Base-by-base conservation (phyloP, 2,113 vertebrate species). In the Brachypodius melanocephalos region DNA sequence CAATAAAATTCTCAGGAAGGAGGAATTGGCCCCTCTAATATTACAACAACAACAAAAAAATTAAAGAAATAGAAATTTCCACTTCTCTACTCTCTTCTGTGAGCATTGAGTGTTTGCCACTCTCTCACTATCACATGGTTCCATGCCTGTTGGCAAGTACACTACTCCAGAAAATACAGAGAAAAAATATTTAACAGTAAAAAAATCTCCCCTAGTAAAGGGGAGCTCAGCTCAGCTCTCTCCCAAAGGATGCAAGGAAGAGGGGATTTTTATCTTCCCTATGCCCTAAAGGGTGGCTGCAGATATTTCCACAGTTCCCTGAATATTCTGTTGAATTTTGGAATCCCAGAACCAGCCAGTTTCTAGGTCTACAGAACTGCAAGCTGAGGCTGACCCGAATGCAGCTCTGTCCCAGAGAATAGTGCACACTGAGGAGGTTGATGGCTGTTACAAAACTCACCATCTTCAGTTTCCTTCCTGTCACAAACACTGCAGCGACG, bases 201-300 rank as follows among this genome's bases (percentile, higher is more conserved):
- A 67, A 40, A 78, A 16, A 58, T 42, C 28, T 82, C 17, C 22
- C 22, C 17, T 83, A 38, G 25, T 43, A 32, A 66, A 69, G 12
- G 8, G 20, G 17, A 46, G 45, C 45, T 46, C 40, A 67, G 36
- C 26, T 57, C n/a, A 34, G 40, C 24, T 72, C 8, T 34, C 45
- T 63, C 36, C 36, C 54, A 63, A 32, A 51, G 12, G 18, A 69
- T 46, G 34, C 26, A 61, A 0, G 0, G 32, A 88, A 75, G 11
- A 61, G 66, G 26, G 68, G 34, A 94, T 46, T 51, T 66, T 36
- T 17, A 48, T 43, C 42, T 78, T 86, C 34, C 11, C 45, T 43
- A 6, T 4, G 25, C 15, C 28, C 61, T 52, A 11, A 74, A 59
- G 52, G 59, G 7, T 0, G 0, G 40, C 43, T 11, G 9, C 36